These are phyloP conservation scores for Philaethria dido DNA, from an alignment of 2,888 invertebrate species.

Conservation along the genomic window DNA sequence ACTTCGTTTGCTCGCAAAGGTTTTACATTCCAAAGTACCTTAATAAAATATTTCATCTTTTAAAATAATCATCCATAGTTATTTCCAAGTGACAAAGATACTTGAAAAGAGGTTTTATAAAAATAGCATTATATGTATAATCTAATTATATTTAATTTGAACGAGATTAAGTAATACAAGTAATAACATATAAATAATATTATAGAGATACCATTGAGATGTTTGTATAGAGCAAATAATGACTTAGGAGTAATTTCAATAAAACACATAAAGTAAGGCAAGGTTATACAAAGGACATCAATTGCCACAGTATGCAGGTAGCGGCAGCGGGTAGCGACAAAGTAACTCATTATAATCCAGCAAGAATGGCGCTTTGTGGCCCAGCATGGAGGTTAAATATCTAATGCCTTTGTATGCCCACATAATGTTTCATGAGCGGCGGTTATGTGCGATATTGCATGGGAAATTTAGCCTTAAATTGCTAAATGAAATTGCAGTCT, in stretches of 20 bases:
- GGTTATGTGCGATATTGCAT: conserved; percentile 47
- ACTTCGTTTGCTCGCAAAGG: conserved; percentile 32
- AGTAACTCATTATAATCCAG: conserved; percentile 70
- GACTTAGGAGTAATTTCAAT: conserved; percentile 30
- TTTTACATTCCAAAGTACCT: conserved; percentile 30
- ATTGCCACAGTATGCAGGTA: conserved; percentile 39
- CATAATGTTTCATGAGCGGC: conserved; percentile 48
- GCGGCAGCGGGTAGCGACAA: conserved; percentile 60
- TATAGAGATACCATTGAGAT: background rate
- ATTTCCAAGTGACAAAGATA: too few species aligned
- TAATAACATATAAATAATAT: too few species aligned
- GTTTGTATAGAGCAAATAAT: background rate
- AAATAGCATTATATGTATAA: background rate
- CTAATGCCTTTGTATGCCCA: conserved; percentile 51
- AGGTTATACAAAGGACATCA: conserved; percentile 43
- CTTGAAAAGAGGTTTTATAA: background rate
- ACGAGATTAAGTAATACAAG: too few species aligned
- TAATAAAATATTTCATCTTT: conserved; percentile 28
- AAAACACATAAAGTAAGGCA: conserved; percentile 21
- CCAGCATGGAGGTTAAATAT: conserved; percentile 62
- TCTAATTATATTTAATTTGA: background rate
- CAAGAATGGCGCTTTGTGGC: conserved; percentile 65
- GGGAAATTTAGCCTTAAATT: conserved; percentile 46
- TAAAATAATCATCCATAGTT: background rate
- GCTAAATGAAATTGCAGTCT: conserved; percentile 43